These are phyloP conservation scores for Lochmaea crataegi DNA, from an alignment of 2,888 invertebrate species.

Conservation along the genomic window DNA sequence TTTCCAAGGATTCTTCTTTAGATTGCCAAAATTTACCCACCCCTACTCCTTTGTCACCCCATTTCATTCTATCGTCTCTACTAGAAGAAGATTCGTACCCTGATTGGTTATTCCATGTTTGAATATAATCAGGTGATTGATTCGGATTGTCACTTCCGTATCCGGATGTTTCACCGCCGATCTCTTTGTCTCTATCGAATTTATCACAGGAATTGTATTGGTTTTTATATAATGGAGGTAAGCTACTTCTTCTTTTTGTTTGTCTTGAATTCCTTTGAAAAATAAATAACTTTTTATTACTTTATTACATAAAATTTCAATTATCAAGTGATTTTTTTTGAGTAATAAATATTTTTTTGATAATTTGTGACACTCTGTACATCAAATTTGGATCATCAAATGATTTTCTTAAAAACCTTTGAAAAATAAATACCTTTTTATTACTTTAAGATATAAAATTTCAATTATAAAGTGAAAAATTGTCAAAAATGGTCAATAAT, in stretches of 20 bases:
- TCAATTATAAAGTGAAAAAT: too few relatives aligned
- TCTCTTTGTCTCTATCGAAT: slow-evolving; percentile 63
- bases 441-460: too few relatives aligned
- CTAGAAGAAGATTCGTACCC: slow-evolving; percentile 62
- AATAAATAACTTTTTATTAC: neutral
- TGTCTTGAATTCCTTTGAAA: slow-evolving; percentile 46
- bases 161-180: slow-evolving; percentile 83
- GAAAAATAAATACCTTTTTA: too few relatives aligned
- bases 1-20: slow-evolving; percentile 52
- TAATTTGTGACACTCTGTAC: too few relatives aligned
- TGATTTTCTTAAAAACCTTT: too few relatives aligned
- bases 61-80: slow-evolving; percentile 76
- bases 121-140: slow-evolving; percentile 62
- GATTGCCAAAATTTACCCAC: slow-evolving; percentile 78
- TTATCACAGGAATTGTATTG: slow-evolving; percentile 58
- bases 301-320: too few relatives aligned
- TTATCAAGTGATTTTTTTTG: too few relatives aligned
- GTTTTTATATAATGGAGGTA: slow-evolving; percentile 62
- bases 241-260: slow-evolving; percentile 56
- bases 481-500: too few relatives aligned
- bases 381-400: too few relatives aligned
- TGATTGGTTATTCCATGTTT: slow-evolving; percentile 51
- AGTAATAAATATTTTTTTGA: too few relatives aligned
- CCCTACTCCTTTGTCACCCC: slow-evolving; percentile 79
- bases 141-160: slow-evolving; percentile 82